phyloP scores from a whole-genome alignment of 2,888 invertebrate species.

The Callinectes sapidus region DNA sequence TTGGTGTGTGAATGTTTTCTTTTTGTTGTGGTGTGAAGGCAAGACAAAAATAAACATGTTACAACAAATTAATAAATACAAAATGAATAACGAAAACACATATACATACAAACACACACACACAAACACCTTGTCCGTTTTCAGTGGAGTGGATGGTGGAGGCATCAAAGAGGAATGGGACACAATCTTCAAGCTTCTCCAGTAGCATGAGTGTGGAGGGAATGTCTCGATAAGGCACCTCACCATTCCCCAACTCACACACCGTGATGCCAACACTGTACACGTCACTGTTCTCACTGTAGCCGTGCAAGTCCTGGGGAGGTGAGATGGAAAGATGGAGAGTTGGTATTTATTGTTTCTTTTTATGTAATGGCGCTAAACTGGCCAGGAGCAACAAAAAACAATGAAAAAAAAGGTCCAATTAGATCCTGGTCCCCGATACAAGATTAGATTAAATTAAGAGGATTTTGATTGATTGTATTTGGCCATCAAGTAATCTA shows the following conservation, averaged over 20 bases:
- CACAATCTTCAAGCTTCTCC: conserved; percentile 69
- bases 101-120: not conserved
- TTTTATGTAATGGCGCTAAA: not conserved
- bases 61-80: not conserved
- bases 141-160: conserved; percentile 52
- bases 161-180: conserved; percentile 69
- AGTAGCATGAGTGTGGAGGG: conserved; percentile 69
- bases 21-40: no score
- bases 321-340: not conserved
- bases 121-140: conserved; percentile 59
- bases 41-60: not conserved
- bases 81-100: not conserved
- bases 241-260: conserved; percentile 84
- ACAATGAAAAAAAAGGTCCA: no score
- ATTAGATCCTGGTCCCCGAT: no score
- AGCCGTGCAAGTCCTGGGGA: conserved; percentile 86
- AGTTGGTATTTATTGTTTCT: no score
- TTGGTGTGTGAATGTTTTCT: not conserved
- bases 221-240: conserved; percentile 67
- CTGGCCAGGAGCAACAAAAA: no score
- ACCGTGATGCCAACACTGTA: conserved; percentile 92
- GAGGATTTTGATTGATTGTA: no score
- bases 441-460: no score
- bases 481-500: no score
- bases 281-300: conserved; percentile 91